phyloP scores from a whole-genome alignment of 2,888 invertebrate genomes.

The Pilophorus perplexus region DNA sequence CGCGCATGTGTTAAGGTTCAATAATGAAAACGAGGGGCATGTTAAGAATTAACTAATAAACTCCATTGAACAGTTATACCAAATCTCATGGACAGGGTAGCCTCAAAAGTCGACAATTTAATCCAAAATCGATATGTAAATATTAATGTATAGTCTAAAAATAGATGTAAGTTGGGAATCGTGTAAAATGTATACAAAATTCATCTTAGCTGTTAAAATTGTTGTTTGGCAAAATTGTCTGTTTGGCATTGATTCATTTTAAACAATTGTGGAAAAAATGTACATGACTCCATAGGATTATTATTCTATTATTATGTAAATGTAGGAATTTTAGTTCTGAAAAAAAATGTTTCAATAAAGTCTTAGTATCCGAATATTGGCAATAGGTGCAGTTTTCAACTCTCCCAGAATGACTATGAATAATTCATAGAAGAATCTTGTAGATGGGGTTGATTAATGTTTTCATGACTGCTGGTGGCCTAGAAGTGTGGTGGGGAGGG shows the following conservation, averaged over 20 bases:
- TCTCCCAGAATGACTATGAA: too few species aligned
- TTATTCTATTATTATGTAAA: conserved; percentile 41
- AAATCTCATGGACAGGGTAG: conserved; percentile 47
- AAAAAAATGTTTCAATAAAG: conserved; percentile 42
- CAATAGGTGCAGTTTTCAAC: too few species aligned
- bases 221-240: conserved; percentile 44
- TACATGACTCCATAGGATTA: conserved; percentile 44
- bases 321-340: conserved; percentile 47
- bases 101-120: conserved; percentile 46
- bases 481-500: too few species aligned
- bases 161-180: conserved; percentile 42
- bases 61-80: conserved; percentile 27
- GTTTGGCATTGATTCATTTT: conserved; percentile 45
- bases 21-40: too few species aligned
- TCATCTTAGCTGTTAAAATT: conserved; percentile 39
- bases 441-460: too few species aligned
- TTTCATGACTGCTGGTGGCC: too few species aligned
- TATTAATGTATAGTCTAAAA: conserved; percentile 44
- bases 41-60: background rate
- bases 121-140: conserved; percentile 45
- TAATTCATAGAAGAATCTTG: too few species aligned
- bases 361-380: conserved; percentile 28
- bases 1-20: too few species aligned
- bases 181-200: conserved; percentile 45
- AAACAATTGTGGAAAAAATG: conserved; percentile 44